phyloP scores from a whole-genome alignment of 2,113 vertebrate species.

The Heloderma charlesbogerti region DNA sequence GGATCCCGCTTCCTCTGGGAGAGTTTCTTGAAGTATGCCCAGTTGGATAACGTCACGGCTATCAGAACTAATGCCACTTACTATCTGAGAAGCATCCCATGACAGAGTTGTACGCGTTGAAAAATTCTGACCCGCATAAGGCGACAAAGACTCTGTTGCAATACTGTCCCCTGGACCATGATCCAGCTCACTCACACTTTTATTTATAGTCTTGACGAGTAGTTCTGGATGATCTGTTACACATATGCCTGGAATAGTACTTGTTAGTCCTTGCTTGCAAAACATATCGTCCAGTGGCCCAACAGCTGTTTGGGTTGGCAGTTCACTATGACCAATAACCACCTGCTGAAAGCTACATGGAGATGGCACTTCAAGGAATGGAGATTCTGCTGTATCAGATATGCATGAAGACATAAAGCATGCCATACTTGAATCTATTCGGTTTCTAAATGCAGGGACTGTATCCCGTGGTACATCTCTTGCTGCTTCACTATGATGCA shows the following conservation, averaged over 20 bases:
- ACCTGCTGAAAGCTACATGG: constrained; percentile 3
- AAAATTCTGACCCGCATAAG: background rate
- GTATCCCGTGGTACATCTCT: constrained; percentile 20
- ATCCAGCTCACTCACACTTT: background rate
- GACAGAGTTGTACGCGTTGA: background rate
- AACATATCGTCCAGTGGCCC: constrained; percentile 10
- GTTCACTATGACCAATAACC: background rate
- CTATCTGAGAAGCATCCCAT: background rate
- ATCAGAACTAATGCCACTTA: constrained; percentile 30
- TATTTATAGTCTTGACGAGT: background rate
- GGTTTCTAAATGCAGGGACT: background rate
- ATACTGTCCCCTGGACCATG: background rate
- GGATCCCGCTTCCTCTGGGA: constrained; percentile 65
- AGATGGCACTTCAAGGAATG: constrained; percentile 33
- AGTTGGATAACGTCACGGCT: background rate
- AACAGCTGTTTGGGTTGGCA: constrained; percentile 3
- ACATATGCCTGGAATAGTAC: background rate
- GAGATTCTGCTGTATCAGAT: constrained; percentile 19
- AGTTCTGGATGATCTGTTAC: constrained; percentile 15
- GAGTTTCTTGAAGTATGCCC: constrained; percentile 70
- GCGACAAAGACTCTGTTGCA: background rate
- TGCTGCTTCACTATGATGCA: background rate
- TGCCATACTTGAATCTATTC: background rate
- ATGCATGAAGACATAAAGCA: constrained; percentile 26
- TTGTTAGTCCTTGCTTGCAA: constrained; percentile 38